Conservation (phyloP, 2,113 vertebrate species). For the Pterocles gutturalis region DNA sequence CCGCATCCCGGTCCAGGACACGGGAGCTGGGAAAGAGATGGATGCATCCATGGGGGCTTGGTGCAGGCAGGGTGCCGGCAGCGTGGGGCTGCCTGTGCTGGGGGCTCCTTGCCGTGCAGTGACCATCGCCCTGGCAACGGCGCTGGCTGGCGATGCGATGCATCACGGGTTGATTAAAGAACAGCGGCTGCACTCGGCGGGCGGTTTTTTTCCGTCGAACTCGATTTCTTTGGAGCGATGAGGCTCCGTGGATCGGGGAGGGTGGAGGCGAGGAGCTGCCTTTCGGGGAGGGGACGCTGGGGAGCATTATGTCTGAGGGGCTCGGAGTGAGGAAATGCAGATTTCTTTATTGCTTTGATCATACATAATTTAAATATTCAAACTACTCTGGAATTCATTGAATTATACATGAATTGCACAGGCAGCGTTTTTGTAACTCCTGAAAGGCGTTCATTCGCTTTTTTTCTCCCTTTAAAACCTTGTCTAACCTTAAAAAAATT, state of each 20-base stretch:
- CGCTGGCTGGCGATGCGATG: slow-evolving; percentile 61
- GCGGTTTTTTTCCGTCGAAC: slow-evolving; percentile 61
- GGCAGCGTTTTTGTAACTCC: slow-evolving; percentile 45
- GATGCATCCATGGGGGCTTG: rapidly evolving
- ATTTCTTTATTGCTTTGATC: slow-evolving; percentile 76
- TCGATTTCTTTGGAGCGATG: slow-evolving; percentile 14
- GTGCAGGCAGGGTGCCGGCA: neutral
- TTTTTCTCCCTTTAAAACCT: neutral
- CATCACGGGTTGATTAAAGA: slow-evolving; percentile 20
- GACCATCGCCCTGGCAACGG: slow-evolving; percentile 76
- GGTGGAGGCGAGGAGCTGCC: neutral
- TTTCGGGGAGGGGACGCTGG: neutral
- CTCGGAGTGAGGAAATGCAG: slow-evolving; percentile 69
- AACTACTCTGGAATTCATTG: slow-evolving; percentile 56
- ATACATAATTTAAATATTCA: slow-evolving; percentile 81
- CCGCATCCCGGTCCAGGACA: rapidly evolving
- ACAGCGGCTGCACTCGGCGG: neutral
- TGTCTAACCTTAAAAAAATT: neutral
- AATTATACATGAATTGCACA: slow-evolving; percentile 68
- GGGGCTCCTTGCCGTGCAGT: neutral
- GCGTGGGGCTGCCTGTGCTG: rapidly evolving
- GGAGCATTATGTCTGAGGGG: slow-evolving; percentile 59
- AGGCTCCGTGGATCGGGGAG: neutral
- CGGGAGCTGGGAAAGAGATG: rapidly evolving
- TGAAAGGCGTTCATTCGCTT: neutral